phyloP scores from a whole-genome alignment of 2,797 vertebrate species.

The Arrhamphus sclerolepis region DNA sequence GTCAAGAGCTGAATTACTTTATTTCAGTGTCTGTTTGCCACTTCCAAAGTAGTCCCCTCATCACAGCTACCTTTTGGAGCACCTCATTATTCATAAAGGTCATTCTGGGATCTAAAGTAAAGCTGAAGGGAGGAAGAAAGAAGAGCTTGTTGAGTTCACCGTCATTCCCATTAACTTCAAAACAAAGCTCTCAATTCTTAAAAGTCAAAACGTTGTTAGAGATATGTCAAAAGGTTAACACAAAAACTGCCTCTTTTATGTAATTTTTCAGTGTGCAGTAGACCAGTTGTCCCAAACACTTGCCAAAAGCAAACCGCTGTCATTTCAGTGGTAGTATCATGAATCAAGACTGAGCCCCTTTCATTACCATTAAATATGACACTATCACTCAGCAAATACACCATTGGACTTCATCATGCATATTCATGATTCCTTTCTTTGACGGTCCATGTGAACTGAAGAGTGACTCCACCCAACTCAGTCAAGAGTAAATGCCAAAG shows the following conservation, averaged over 20 bases:
- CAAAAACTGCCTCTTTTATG: neutral
- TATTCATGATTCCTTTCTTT: constrained; percentile 2
- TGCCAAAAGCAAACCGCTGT: neutral
- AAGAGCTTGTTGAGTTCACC: constrained; percentile 32
- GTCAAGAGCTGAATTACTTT: constrained; percentile 60
- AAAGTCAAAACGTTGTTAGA: constrained; percentile 14
- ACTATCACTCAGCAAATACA: neutral
- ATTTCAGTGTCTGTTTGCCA: constrained; percentile 46
- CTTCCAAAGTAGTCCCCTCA: constrained; percentile 55
- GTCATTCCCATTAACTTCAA: constrained; percentile 15
- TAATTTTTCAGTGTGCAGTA: neutral
- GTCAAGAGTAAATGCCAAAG: neutral
- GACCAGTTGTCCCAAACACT: neutral
- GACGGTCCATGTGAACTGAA: neutral
- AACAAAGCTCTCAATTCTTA: constrained; percentile 13
- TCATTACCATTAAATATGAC: neutral
- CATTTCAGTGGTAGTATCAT: neutral
- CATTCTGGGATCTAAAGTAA: constrained; percentile 53
- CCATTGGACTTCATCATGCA: neutral
- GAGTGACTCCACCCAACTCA: neutral
- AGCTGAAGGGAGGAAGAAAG: constrained; percentile 42
- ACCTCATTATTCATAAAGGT: constrained; percentile 77
- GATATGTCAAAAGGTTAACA: constrained; percentile 3
- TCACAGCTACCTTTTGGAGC: constrained; percentile 64
- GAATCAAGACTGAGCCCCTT: neutral